These are phyloP conservation scores for Sternotherus odoratus DNA, from an alignment of 2,797 vertebrate genomes.

Conservation along the genomic window DNA sequence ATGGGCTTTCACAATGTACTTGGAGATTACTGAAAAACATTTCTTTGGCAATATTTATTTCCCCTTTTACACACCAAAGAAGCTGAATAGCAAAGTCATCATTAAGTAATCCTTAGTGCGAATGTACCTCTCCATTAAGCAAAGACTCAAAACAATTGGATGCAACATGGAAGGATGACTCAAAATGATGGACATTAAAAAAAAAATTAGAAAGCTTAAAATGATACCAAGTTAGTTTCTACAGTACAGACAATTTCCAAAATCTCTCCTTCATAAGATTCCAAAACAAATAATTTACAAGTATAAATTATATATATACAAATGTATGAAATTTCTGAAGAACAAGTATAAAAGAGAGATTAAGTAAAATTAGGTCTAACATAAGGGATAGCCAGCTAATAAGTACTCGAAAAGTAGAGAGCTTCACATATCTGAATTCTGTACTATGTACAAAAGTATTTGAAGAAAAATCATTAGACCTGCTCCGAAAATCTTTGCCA, in stretches of 20 bases:
- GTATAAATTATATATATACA: background rate
- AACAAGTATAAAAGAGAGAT: background rate
- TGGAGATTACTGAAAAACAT: background rate
- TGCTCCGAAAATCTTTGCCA: background rate
- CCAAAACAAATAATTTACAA: background rate
- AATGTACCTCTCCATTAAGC: conserved; percentile 9
- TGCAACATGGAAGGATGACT: background rate
- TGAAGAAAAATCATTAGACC: background rate
- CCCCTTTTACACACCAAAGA: background rate
- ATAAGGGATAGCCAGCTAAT: background rate
- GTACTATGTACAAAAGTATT: background rate
- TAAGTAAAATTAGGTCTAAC: background rate
- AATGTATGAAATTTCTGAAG: background rate
- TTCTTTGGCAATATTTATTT: background rate
- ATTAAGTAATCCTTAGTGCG: conserved; percentile 3
- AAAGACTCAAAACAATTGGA: background rate
- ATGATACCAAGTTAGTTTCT: background rate
- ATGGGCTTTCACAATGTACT: background rate
- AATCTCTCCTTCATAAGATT: background rate
- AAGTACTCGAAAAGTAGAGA: background rate
- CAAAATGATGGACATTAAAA: conserved; percentile 1
- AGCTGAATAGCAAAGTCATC: conserved; percentile 44
- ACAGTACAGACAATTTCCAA: conserved; percentile 16
- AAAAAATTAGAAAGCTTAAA: background rate
- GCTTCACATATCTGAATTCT: background rate